These are phyloP conservation scores for Leptocoma aspasia DNA, from an alignment of 2,113 vertebrate genomes.

Conservation along the genomic window DNA sequence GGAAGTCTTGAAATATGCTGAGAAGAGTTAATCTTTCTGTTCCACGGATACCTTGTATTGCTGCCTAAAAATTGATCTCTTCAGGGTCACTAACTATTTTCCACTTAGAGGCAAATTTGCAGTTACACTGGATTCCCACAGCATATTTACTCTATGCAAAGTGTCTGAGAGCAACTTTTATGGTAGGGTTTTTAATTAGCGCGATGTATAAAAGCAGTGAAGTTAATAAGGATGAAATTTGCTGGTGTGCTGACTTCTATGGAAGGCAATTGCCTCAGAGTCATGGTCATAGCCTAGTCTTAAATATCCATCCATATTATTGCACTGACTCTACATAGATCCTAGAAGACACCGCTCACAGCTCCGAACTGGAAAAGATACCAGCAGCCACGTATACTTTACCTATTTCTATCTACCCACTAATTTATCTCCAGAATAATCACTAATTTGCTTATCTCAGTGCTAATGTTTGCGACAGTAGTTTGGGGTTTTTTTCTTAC, in stretches of 20 bases:
- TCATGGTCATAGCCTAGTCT: constrained; percentile 6
- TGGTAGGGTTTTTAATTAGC: constrained; percentile 67
- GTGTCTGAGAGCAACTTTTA: constrained; percentile 67
- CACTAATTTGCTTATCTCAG: constrained; percentile 64
- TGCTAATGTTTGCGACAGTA: constrained; percentile 61
- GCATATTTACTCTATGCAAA: constrained; percentile 52
- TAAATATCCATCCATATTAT: constrained; percentile 33
- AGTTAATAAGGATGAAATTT: constrained; percentile 58
- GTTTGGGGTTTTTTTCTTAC: constrained; percentile 64
- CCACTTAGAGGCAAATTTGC: constrained; percentile 10
- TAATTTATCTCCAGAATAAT: constrained; percentile 67
- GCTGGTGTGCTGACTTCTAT: constrained; percentile 47
- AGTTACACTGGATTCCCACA: constrained; percentile 30
- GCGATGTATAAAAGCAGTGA: constrained; percentile 38
- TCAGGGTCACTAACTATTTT: constrained; percentile 52
- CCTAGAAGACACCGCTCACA: not conserved
- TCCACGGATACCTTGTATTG: constrained; percentile 17
- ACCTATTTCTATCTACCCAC: not conserved
- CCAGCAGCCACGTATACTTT: not conserved
- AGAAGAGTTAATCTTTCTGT: constrained; percentile 53
- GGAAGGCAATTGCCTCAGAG: constrained; percentile 42
- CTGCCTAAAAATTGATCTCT: constrained; percentile 51
- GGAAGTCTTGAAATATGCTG: not conserved
- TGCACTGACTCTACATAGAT: not conserved
- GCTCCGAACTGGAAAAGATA: constrained; percentile 14